Base-by-base conservation (phyloP, 37 sponge, comb jelly and placozoan species). In the Chondrosia reniformis region DNA sequence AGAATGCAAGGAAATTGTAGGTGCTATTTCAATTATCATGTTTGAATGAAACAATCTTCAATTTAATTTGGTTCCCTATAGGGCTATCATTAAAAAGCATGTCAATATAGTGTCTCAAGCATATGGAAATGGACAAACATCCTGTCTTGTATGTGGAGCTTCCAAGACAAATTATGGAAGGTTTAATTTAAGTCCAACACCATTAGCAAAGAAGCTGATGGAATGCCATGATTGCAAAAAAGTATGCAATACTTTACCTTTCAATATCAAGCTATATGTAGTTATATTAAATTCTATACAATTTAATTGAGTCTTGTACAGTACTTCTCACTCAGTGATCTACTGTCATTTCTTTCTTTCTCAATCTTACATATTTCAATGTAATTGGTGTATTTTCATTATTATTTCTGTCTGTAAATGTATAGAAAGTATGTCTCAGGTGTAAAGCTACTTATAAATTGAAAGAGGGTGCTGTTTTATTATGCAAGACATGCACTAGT, bases 401-500 rank as follows among this genome's bases (percentile, higher is more conserved):
- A 12, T 19, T 4, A 8, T 39, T 38, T n/a, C n/a, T n/a, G n/a
- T n/a, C n/a, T n/a, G n/a, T n/a, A n/a, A n/a, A n/a, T n/a, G n/a
- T 69, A 17, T 34, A 69, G 72, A 69, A 69, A 39, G 42, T 39
- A 24, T 69, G 72, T 40, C 6, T 7, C 19, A 37, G 43, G 22
- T 69, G 72, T 25, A 69, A 13, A 40, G 15, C 19, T 25, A 39
- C 22, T 40, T 69, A 69, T 25, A 69, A 13, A 21, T 25, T 69
- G 42, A 69, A 69, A 44, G n/a, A 69, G 22, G 15, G 43, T 6
- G 21, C 15, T 25, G 9, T 69, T 37, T 13, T 25, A 69, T 44
- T 69, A 13, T 69, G 72, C 36, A 69, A 25, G 12, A 39, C 42
- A 25, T 69, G 72, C 72, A 43, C n/a, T 34, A 69, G 72, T 39